Evolutionary conservation across 2,888 invertebrate species (phyloP).

Genomic region (Thereva nobilitata): DNA sequence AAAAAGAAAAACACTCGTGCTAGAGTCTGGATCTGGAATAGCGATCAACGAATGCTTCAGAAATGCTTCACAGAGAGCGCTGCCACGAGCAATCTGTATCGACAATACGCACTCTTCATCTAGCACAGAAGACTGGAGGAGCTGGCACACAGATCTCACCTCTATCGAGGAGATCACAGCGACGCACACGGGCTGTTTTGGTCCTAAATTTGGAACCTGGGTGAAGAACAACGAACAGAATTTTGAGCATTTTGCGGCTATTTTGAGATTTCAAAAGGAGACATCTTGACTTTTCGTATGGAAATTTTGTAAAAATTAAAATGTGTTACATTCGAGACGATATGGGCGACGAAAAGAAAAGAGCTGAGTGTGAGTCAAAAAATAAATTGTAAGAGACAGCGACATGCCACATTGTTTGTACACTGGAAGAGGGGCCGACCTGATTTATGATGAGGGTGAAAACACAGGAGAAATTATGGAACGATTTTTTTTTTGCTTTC

Average conservation of each 20-base stretch:
- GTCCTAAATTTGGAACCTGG: slow-evolving; percentile 28
- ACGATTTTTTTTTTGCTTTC: slow-evolving; percentile 12
- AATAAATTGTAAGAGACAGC: slow-evolving; percentile 32
- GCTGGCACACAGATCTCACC: not conserved
- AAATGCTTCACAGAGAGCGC: too few relatives aligned
- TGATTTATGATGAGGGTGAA: slow-evolving; percentile 29
- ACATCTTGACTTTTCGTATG: slow-evolving; percentile 23
- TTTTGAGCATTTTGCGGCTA: slow-evolving; percentile 21
- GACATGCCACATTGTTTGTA: slow-evolving; percentile 31
- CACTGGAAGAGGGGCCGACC: slow-evolving; percentile 16
- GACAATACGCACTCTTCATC: too few relatives aligned
- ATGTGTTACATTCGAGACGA: not conserved
- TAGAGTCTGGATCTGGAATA: too few relatives aligned
- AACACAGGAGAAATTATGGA: slow-evolving; percentile 9
- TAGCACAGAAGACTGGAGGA: too few relatives aligned
- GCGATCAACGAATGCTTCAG: too few relatives aligned
- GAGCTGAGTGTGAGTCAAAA: slow-evolving; percentile 10
- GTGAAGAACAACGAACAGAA: slow-evolving; percentile 9
- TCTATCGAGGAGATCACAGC: slow-evolving; percentile 3
- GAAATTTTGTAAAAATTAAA: slow-evolving; percentile 4
- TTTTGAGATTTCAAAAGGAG: slow-evolving; percentile 25
- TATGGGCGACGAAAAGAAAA: slow-evolving; percentile 4
- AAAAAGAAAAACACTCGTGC: too few relatives aligned
- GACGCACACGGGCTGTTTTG: slow-evolving; percentile 25
- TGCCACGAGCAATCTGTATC: too few relatives aligned